phyloP scores from a whole-genome alignment of 2,797 vertebrate genomes.

The Echeneis naucrates region DNA sequence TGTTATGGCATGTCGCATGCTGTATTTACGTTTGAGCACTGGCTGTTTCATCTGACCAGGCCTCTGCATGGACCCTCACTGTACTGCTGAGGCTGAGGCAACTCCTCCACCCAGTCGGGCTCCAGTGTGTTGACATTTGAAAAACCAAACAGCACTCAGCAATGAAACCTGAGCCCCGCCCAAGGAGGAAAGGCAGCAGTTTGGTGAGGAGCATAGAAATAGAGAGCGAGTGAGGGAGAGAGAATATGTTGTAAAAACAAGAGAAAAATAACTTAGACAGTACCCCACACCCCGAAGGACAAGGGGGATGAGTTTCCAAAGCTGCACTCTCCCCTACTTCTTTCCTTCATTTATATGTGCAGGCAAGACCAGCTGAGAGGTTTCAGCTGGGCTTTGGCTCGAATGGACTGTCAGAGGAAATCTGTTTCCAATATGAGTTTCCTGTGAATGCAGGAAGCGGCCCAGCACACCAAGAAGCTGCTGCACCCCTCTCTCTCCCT shows the following conservation, averaged over 20 bases:
- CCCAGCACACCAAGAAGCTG: conserved; percentile 73
- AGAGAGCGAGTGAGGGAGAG: conserved; percentile 21
- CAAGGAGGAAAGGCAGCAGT: conserved; percentile 40
- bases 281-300: conserved; percentile 65
- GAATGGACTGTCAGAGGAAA: conserved; percentile 81
- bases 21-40: conserved; percentile 76
- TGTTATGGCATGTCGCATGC: conserved; percentile 58
- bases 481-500: conserved; percentile 58
- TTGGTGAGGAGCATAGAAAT: conserved; percentile 24
- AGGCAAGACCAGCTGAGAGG: conserved; percentile 68
- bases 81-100: conserved; percentile 31
- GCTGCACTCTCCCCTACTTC: conserved; percentile 47
- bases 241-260: conserved; percentile 66
- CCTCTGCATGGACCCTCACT: conserved; percentile 44
- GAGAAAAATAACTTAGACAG: conserved; percentile 69
- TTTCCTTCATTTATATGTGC: conserved; percentile 50
- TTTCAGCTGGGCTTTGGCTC: conserved; percentile 75
- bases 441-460: conserved; percentile 88
- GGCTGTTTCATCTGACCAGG: conserved; percentile 51
- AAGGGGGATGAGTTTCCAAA: conserved; percentile 79
- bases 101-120: conserved; percentile 62
- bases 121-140: conserved; percentile 79
- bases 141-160: conserved; percentile 76
- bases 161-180: conserved; percentile 70
- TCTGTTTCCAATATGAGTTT: conserved; percentile 91